Percentiles rank a stretch among this genome's conserved stretches.
Conservation (phyloP, 2,113 vertebrate species). For the Acinonyx jubatus region DNA sequence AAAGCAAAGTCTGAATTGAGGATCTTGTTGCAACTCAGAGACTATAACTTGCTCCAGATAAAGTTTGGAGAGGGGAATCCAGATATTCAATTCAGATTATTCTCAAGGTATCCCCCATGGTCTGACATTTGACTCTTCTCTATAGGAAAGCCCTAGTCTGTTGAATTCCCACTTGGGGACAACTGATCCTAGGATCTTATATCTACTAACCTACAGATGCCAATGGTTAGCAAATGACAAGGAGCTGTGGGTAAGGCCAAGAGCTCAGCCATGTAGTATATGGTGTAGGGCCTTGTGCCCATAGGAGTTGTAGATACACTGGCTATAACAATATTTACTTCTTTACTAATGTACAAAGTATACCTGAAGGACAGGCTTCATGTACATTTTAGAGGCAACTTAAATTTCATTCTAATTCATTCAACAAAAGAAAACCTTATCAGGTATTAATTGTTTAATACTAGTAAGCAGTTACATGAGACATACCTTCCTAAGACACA, state of each 20-base stretch:
- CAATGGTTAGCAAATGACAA: not conserved
- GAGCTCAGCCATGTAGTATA: not conserved
- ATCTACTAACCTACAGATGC: not conserved
- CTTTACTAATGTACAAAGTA: not conserved
- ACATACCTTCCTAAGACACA: not conserved
- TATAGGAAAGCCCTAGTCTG: not conserved
- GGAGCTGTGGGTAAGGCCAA: not conserved
- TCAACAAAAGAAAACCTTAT: not conserved
- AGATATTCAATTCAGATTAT: not conserved
- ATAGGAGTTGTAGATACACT: not conserved
- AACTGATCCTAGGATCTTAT: not conserved
- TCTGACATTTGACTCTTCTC: not conserved
- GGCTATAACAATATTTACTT: not conserved
- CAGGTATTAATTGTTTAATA: not conserved
- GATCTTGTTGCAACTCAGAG: not conserved
- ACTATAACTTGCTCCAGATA: not conserved
- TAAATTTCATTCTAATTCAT: not conserved
- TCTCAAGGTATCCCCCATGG: not conserved
- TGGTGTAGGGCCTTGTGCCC: not conserved
- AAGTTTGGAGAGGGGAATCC: not conserved
- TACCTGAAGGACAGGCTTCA: not conserved
- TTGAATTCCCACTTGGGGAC: not conserved
- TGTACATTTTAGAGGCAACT: not conserved
- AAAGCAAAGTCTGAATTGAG: not conserved
- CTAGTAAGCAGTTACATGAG: not conserved